These are phyloP conservation scores for Agapostemon virescens DNA, from an alignment of 2,888 invertebrate genomes.

Conservation along the genomic window DNA sequence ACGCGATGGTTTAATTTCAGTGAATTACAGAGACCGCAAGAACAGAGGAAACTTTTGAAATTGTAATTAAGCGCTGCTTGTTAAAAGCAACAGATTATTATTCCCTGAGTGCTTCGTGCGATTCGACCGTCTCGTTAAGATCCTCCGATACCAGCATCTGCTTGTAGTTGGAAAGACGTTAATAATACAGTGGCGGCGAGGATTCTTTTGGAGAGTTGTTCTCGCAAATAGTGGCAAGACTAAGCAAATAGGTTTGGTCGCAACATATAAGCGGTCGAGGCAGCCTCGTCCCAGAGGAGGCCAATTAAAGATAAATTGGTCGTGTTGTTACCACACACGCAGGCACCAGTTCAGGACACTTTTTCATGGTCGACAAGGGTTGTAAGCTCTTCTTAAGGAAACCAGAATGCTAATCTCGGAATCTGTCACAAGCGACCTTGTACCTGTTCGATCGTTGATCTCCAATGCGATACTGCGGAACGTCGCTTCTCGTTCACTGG, in stretches of 20 bases:
- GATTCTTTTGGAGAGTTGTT: neutral
- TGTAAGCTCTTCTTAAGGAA: slow-evolving; percentile 3
- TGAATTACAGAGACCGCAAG: neutral
- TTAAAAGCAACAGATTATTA: neutral
- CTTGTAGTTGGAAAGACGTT: neutral
- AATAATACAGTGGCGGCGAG: neutral
- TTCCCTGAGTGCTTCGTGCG: neutral
- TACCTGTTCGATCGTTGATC: slow-evolving; percentile 11
- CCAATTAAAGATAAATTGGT: slow-evolving; percentile 20
- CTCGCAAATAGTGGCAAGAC: neutral
- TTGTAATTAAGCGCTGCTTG: neutral
- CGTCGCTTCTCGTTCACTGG: neutral
- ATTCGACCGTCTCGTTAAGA: neutral
- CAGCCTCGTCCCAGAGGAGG: neutral
- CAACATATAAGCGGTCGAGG: no score
- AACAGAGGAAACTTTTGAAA: neutral
- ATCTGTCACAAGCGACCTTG: slow-evolving; percentile 3
- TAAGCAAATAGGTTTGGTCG: neutral
- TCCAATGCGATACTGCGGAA: neutral
- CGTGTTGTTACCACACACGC: slow-evolving; percentile 9
- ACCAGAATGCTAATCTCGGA: slow-evolving; percentile 1
- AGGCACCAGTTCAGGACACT: neutral
- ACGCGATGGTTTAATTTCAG: no score
- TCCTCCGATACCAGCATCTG: neutral
- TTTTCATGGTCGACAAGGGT: slow-evolving; percentile 16